Base-by-base conservation (phyloP, 1,140 invertebrate genomes). In the Heliconius congener region DNA sequence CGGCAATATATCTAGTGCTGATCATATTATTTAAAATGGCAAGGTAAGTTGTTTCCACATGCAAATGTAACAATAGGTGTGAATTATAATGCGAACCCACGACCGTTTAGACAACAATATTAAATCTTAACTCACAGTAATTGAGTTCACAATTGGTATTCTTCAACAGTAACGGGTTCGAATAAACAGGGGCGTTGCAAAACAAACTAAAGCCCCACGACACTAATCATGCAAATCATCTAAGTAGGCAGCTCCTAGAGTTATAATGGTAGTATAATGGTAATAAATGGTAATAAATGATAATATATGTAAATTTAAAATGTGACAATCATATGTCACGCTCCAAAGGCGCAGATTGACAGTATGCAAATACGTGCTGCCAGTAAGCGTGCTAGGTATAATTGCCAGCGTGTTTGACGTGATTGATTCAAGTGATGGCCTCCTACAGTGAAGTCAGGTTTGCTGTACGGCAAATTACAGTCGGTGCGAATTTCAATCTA, bases 231-330 rank as follows among this genome's bases (percentile, higher is more conserved):
- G 91, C 86, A 87, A 88, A 90, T 82, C 85, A 81, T 73, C 75
- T 88, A 89, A 90, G 88, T 88, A 88, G 85, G 84, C 88, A 85
- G 77, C 74, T 55, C n/a, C 18, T 57, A 55, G 74, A 85, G 87
- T 85, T 88, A 86, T 87, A 81, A 86, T 82, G 82, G 81, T 75
- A 79, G 80, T 73, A 77, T 85, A 85, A 83, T 87, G 84, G 81
- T 86, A 89, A 87, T 86, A 81, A 79, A 91, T 89, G 86, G 79
- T 90, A 93, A 87, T 86, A 81, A 79, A 91, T 89, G 86, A 78
- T 90, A 93, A 93, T 91, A 83, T 80, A 94, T 94, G 92, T 88
- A 92, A 94, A 94, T 93, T 88, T 92, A 94, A 89, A 91, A 92
- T 88, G 92, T 92, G 92, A 92, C 91, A 92, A 92, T 90, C 85